Base-by-base conservation (phyloP, 2,797 vertebrate genomes). In the Apogon talboti region DNA sequence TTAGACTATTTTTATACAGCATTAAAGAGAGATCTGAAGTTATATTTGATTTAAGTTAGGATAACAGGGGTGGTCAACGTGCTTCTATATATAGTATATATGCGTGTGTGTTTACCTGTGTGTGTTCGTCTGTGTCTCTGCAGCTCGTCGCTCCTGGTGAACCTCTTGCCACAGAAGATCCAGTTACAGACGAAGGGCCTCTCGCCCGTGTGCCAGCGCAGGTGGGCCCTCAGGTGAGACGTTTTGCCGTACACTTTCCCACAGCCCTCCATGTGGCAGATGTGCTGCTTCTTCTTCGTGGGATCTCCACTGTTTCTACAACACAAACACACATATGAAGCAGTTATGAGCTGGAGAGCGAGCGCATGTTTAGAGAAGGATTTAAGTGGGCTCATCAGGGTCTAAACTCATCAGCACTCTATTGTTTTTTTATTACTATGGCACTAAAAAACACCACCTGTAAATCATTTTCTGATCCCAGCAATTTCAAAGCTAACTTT, bases 181-280 rank as follows among this genome's bases (percentile, higher is more conserved):
- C 98, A 99, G 93, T 98, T 99, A 90, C 98, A 99, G 73, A 99
- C 93, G 76, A 99, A 99, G 14, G 98, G 98, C 65, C 98, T 94
- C 92, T 99, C 98, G n/a, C 98, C 98, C 0, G 98, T 99, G 92
- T 99, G 98, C 98, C 98, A 99, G 86, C 98, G 98, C 87, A 99
- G 95, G 83, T 99, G 98, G 19, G 98, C 98, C 83, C 98, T 93
- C 70, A 99, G 93, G 92, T 99, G 98, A 74, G 98, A 99, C 14
- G 97, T 99, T 92, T 99, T 99, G 47, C 98, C 98, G 65, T 99
- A 99, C 51, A 99, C 98, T 89, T 99, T 99, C 62, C 97, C 97
- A 62, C 98, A 99, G 66, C 98, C 97, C 90, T 98, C 97, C 92
- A 99, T 99, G 89, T 99, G 98, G 85, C 98, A 99, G 85, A 99